phyloP scores from a whole-genome alignment of 2,888 invertebrate genomes.

The Tromatobia lineatoria region DNA sequence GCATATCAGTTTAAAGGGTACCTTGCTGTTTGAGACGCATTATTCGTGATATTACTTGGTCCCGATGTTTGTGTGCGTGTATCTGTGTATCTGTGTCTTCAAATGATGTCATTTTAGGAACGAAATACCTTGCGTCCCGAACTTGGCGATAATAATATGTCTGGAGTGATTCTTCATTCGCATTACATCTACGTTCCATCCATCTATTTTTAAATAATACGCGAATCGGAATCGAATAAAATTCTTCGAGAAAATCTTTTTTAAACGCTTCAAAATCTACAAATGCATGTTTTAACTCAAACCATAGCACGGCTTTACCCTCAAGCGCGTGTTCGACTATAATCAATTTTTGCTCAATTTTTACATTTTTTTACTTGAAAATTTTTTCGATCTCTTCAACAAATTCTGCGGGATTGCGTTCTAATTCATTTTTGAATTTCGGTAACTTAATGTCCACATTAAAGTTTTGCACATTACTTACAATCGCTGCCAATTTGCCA shows the following conservation, averaged over 20 bases:
- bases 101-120: too few species aligned
- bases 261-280: too few species aligned
- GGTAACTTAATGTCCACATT: background rate
- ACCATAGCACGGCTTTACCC: constrained; percentile 3
- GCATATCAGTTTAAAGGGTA: constrained; percentile 11
- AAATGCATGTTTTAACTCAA: background rate
- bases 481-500: constrained; percentile 12
- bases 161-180: too few species aligned
- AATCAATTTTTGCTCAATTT: background rate
- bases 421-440: background rate
- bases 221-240: too few species aligned
- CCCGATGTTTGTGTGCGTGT: too few species aligned
- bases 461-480: background rate
- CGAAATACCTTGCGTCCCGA: too few species aligned
- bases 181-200: too few species aligned
- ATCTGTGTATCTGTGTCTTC: too few species aligned
- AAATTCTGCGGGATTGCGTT: background rate
- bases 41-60: background rate
- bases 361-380: constrained; percentile 8
- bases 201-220: too few species aligned
- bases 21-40: too few species aligned
- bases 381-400: constrained; percentile 5
- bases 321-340: constrained; percentile 3
- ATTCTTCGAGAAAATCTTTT: too few species aligned
- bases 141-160: too few species aligned